Evolutionary conservation across 2,888 invertebrate genomes (phyloP), one percentile per base, ranked within the genome.

Genomic region (Diogma glabrata): DNA sequence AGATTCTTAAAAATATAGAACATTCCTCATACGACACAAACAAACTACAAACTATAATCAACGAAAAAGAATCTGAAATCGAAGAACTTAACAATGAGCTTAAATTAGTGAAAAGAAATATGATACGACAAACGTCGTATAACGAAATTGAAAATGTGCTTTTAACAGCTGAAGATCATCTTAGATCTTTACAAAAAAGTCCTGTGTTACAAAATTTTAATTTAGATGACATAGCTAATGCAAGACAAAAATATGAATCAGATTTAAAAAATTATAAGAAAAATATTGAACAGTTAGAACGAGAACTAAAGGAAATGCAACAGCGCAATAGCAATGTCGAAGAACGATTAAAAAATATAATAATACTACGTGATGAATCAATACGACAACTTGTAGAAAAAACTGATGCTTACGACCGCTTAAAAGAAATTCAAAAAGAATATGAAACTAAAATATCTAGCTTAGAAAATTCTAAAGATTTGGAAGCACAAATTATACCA

Each of bases 261-360:
- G 22, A 49, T 53, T 48, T 63, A 65, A 60, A 62, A 70, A 51
- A 58, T 57, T 43, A 43, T 49, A 72, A 73, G 26, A 63, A 76
- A 40, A 70, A 67, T 16, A 61, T 64, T 33, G 70, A 69, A 54
- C 65, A 67, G 52, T 53, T 68, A 19, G 64, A 69, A 52, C 60
- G 65, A 1, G 70, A 69, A 51, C 66, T 69, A 1, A 66, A 66
- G 1, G 68, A 70, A 57, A 55, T 69, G 51, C 67, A 70, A 54
- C 66, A 67, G 52, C 66, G 68, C 53, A 66, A 67, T 6, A 64
- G 64, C 52, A 68, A 69, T 33, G 57, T 71, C 48, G 69, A 68
- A 49, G 63, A 60, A 12, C 68, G 70, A 57, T 58, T 70, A 24
- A 55, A 62, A 17, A 58, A 61, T 4, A 61, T 69, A 20, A 55